Percentiles rank a stretch among this genome's conserved stretches.
phyloP scores from a whole-genome alignment of 2,797 vertebrate genomes.

The Diplodus sargus region DNA sequence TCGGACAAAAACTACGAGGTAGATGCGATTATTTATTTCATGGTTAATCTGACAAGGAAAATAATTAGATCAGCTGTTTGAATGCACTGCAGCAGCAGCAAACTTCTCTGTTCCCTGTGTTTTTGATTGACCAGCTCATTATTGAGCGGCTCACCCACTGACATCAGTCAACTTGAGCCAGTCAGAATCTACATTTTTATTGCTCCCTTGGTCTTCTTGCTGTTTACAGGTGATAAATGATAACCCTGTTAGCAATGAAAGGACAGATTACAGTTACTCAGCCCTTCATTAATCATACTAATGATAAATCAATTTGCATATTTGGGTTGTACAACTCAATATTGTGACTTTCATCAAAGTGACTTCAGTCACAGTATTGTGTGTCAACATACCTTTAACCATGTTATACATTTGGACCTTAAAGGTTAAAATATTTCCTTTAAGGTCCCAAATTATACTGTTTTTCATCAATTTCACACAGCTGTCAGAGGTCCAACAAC shows the following conservation, averaged over 20 bases:
- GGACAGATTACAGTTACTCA: conserved; percentile 44
- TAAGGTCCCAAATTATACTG: no score
- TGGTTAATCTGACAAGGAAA: neutral
- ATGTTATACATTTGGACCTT: no score
- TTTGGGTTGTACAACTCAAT: conserved; percentile 19
- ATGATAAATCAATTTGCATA: conserved; percentile 29
- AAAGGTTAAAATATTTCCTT: no score
- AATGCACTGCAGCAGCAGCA: conserved; percentile 8
- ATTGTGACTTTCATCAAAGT: conserved; percentile 16
- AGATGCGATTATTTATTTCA: neutral
- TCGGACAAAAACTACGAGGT: neutral
- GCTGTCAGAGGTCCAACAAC: no score
- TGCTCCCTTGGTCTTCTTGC: conserved; percentile 31
- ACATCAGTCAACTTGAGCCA: conserved; percentile 37
- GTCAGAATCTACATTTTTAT: conserved; percentile 35
- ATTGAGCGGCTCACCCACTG: conserved; percentile 32
- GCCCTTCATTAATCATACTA: conserved; percentile 37
- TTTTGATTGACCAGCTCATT: conserved; percentile 26
- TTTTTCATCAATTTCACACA: no score
- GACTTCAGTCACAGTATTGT: neutral
- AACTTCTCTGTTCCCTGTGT: neutral
- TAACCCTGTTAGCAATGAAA: neutral
- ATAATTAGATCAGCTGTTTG: neutral
- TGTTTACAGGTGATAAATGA: conserved; percentile 37
- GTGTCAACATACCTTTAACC: neutral